These are phyloP conservation scores for Tachycineta bicolor DNA, from an alignment of 2,113 vertebrate species.

Conservation along the genomic window DNA sequence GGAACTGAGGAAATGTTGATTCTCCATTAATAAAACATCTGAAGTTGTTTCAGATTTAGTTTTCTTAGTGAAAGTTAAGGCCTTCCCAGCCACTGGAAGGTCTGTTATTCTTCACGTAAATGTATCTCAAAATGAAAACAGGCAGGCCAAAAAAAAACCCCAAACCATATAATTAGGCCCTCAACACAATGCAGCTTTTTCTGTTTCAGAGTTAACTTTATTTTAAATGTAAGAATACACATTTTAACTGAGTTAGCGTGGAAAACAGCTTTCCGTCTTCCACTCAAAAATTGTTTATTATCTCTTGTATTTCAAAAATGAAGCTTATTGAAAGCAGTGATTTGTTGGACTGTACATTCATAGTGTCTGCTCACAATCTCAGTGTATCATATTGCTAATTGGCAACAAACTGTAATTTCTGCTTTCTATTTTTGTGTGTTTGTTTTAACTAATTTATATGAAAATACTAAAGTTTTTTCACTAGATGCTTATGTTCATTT, in stretches of 20 bases:
- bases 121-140: not conserved
- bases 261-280: conserved; percentile 53
- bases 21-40: not conserved
- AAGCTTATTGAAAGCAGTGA: not conserved
- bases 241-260: not conserved
- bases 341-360: not conserved
- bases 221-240: not conserved
- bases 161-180: not conserved
- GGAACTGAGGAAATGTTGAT: not conserved
- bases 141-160: not conserved
- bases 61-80: not conserved
- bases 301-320: not conserved
- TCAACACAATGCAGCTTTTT: not conserved
- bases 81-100: not conserved
- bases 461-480: not conserved
- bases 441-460: not conserved
- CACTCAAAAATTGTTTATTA: not conserved
- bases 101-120: not conserved
- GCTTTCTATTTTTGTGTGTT: not conserved
- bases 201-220: not conserved
- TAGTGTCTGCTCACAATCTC: not conserved
- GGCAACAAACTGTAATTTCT: not conserved
- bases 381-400: not conserved
- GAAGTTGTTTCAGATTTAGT: not conserved
- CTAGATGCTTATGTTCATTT: not conserved